phyloP scores from a whole-genome alignment of 2,113 vertebrate species.

The Irena cyanogastra region DNA sequence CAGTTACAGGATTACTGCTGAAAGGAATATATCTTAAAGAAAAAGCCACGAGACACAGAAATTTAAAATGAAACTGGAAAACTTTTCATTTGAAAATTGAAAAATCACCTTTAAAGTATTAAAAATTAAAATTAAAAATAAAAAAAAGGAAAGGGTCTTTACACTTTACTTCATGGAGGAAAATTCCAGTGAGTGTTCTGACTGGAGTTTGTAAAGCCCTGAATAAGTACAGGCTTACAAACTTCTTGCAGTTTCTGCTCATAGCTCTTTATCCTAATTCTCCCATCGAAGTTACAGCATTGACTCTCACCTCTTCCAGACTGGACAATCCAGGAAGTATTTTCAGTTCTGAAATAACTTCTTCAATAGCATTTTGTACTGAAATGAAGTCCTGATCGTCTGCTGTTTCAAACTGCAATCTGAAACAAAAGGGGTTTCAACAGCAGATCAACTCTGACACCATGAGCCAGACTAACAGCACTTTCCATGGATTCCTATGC shows the following conservation, averaged over 20 bases:
- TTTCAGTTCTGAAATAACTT: constrained; percentile 80
- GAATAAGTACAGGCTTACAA: background rate
- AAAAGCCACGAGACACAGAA: background rate
- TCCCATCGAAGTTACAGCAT: background rate
- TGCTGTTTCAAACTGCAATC: constrained; percentile 74
- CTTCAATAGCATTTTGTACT: constrained; percentile 81
- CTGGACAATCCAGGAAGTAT: constrained; percentile 67
- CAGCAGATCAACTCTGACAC: background rate
- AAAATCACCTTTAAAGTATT: background rate
- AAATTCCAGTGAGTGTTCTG: background rate
- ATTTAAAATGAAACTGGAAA: background rate
- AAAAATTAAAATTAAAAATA: background rate
- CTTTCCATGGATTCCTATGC: rapidly evolving
- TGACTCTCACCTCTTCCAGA: constrained; percentile 74
- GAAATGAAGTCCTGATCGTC: constrained; percentile 79
- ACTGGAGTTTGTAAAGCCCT: background rate
- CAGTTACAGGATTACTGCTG: background rate
- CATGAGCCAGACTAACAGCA: rapidly evolving
- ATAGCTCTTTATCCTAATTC: background rate
- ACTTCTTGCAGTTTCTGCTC: background rate
- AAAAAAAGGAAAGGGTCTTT: background rate
- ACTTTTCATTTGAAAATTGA: background rate
- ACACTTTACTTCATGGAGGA: no score
- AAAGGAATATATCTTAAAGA: background rate
- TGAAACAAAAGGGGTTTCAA: constrained; percentile 42